Evolutionary conservation across 2,888 invertebrate genomes (phyloP).

Genomic region (Polietes domitor): DNA sequence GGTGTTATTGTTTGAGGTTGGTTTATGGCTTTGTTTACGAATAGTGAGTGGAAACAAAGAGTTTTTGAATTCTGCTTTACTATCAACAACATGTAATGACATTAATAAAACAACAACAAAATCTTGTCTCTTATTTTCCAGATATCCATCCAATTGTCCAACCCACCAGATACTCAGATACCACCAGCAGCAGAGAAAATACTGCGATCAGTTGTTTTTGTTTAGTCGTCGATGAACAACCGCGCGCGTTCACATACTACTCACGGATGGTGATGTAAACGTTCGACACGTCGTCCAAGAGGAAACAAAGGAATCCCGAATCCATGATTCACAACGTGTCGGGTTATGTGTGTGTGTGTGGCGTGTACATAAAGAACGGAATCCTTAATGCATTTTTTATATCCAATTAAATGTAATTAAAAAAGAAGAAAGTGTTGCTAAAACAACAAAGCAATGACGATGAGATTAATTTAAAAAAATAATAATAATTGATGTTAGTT

Average conservation of each 20-base stretch:
- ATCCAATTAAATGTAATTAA: constrained; percentile 15
- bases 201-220: constrained; percentile 5
- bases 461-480: background rate
- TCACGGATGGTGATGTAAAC: background rate
- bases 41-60: background rate
- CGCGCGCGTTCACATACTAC: background rate
- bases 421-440: constrained; percentile 8
- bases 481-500: background rate
- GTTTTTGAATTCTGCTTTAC: background rate
- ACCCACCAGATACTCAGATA: too few species aligned
- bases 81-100: background rate
- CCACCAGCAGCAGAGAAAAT: background rate
- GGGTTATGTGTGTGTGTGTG: too few species aligned
- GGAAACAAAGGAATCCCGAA: background rate
- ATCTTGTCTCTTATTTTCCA: background rate
- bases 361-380: background rate
- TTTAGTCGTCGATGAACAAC: background rate
- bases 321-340: background rate
- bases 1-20: background rate
- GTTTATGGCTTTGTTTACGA: constrained; percentile 1
- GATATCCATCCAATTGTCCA: background rate
- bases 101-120: background rate
- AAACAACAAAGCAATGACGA: constrained; percentile 9
- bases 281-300: background rate
- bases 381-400: constrained; percentile 5